Evolutionary conservation across 2,113 vertebrate genomes (phyloP).

Genomic region (Oreochromis spilurus): DNA sequence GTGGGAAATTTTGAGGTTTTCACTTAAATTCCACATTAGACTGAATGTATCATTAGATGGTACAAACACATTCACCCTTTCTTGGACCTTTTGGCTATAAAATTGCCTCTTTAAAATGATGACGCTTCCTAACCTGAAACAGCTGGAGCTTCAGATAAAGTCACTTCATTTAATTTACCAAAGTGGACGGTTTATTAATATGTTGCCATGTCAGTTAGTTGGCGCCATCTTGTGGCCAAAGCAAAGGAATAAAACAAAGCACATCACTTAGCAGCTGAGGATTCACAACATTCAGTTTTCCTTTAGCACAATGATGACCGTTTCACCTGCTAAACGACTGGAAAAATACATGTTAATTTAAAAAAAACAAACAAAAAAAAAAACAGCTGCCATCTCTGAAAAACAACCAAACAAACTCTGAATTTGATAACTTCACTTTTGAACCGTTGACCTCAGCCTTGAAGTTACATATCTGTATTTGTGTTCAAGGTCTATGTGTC

Average conservation of each 20-base stretch:
- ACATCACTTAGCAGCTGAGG: constrained; percentile 10
- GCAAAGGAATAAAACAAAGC: neutral
- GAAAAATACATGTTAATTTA: neutral
- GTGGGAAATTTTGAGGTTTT: neutral
- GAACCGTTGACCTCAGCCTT: constrained; percentile 42
- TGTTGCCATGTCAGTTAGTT: neutral
- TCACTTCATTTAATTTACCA: neutral
- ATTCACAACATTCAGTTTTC: neutral
- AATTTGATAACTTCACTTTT: constrained; percentile 15
- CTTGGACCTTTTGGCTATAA: neutral
- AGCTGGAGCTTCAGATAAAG: neutral
- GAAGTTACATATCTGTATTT: constrained; percentile 33
- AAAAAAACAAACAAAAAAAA: neutral
- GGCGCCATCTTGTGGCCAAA: constrained; percentile 51
- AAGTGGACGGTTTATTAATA: neutral
- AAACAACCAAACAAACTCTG: neutral
- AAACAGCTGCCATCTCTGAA: neutral
- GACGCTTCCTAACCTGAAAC: neutral
- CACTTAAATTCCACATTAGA: neutral
- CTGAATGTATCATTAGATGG: neutral
- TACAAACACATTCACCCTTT: neutral
- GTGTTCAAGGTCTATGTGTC: constrained; percentile 49
- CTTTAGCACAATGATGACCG: neutral
- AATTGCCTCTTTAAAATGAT: neutral
- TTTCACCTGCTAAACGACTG: neutral